These are phyloP conservation scores for Microcebus tavaratra DNA, from an alignment of 2,113 vertebrate species.

Conservation along the genomic window DNA sequence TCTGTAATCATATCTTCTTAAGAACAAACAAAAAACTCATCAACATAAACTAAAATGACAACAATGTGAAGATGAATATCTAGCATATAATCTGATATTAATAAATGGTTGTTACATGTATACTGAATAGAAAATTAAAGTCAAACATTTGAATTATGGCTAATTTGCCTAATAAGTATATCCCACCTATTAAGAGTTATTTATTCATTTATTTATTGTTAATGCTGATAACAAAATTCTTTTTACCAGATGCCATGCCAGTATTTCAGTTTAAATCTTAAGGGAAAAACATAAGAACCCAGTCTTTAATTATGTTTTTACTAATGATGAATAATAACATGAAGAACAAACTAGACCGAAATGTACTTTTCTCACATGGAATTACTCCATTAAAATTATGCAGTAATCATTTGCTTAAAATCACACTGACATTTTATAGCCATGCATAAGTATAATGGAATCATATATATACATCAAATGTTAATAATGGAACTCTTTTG, in stretches of 20 bases:
- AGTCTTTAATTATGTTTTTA: conserved; percentile 64
- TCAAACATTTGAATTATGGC: not conserved
- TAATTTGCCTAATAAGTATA: not conserved
- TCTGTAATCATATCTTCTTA: not conserved
- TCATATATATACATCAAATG: not conserved
- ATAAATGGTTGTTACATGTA: not conserved
- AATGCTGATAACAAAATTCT: conserved; percentile 62
- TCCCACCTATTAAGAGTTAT: conserved; percentile 33
- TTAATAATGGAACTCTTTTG: not conserved
- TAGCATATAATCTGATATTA: not conserved
- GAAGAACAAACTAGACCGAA: conserved; percentile 72
- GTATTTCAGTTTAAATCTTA: conserved; percentile 73
- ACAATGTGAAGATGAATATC: not conserved
- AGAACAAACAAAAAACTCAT: not conserved
- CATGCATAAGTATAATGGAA: not conserved
- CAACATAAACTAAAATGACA: conserved; percentile 38
- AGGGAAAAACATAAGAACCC: conserved; percentile 70
- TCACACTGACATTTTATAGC: conserved; percentile 5
- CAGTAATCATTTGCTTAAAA: conserved; percentile 8
- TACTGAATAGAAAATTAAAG: conserved; percentile 50
- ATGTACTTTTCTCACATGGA: conserved; percentile 34
- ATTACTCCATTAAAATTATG: conserved; percentile 28
- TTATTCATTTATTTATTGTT: conserved; percentile 53
- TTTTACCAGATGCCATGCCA: conserved; percentile 71
- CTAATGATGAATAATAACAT: conserved; percentile 74